Conservation (phyloP, 2,113 vertebrate species). For the Pangasianodon gigas region DNA sequence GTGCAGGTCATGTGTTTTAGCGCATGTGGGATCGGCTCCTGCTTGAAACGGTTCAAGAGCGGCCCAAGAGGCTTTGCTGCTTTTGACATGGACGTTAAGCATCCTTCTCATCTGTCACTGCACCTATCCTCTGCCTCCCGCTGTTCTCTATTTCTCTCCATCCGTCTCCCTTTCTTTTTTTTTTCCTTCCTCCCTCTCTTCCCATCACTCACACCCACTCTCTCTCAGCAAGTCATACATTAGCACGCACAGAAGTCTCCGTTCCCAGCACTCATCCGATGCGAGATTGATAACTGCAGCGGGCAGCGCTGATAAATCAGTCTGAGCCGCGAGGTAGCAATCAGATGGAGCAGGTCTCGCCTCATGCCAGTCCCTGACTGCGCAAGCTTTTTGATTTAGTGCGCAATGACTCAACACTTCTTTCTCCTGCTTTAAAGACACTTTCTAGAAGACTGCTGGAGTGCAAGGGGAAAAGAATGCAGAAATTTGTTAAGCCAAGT, state of each 20-base stretch:
- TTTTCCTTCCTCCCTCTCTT: conserved; percentile 13
- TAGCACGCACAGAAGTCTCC: conserved; percentile 17
- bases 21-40: conserved; percentile 24
- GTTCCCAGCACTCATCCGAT: conserved; percentile 31
- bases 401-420: conserved; percentile 36
- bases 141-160: neutral
- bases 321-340: conserved; percentile 36
- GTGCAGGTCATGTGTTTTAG: conserved; percentile 12
- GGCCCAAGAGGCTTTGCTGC: conserved; percentile 42
- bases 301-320: conserved; percentile 40
- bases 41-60: conserved; percentile 26
- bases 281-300: conserved; percentile 40
- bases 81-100: conserved; percentile 44
- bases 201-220: conserved; percentile 32
- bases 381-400: conserved; percentile 41
- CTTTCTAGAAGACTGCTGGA: conserved; percentile 18
- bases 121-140: conserved; percentile 43
- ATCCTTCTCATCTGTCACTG: conserved; percentile 45
- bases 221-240: conserved; percentile 18
- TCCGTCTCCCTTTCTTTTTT: conserved; percentile 8
- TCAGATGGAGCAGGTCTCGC: conserved; percentile 37
- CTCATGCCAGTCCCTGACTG: conserved; percentile 27
- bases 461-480: neutral
- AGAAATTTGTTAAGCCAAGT: conserved; percentile 3
- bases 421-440: conserved; percentile 32